These are phyloP conservation scores for Epirrhoe alternata DNA, from an alignment of 2,888 invertebrate species.

Conservation along the genomic window DNA sequence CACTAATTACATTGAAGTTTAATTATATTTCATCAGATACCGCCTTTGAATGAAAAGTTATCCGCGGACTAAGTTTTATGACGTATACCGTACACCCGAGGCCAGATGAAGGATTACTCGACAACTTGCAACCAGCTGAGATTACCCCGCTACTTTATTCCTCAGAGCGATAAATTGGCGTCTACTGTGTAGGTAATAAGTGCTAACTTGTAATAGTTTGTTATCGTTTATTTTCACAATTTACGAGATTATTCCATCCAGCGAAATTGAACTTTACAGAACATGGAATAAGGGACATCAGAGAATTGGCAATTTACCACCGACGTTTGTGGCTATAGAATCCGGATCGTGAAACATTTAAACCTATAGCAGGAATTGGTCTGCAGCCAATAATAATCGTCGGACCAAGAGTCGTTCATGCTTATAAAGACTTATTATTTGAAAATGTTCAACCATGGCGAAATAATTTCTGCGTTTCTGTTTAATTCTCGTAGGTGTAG, in stretches of 20 bases:
- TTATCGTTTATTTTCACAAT: slow-evolving; percentile 44
- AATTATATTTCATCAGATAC: slow-evolving; percentile 51
- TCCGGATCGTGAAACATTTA: slow-evolving; percentile 37
- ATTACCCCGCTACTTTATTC: slow-evolving; percentile 60
- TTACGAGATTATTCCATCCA: slow-evolving; percentile 32
- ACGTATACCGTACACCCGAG: slow-evolving; percentile 48
- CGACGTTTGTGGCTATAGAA: slow-evolving; percentile 33
- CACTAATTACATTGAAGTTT: slow-evolving; percentile 50
- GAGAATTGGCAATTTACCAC: slow-evolving; percentile 35
- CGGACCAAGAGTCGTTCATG: slow-evolving; percentile 17
- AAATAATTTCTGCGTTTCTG: slow-evolving; percentile 3
- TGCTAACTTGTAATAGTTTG: slow-evolving; percentile 45
- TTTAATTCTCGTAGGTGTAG: slow-evolving; percentile 14
- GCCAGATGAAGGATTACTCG: slow-evolving; percentile 64
- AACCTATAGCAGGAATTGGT: slow-evolving; percentile 32
- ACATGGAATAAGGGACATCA: slow-evolving; percentile 28
- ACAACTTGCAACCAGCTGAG: slow-evolving; percentile 54
- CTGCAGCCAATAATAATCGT: slow-evolving; percentile 34
- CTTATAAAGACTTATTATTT: slow-evolving; percentile 25
- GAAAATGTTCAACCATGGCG: background rate
- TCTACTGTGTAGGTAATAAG: slow-evolving; percentile 41
- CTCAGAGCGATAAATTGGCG: slow-evolving; percentile 58
- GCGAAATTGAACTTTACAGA: slow-evolving; percentile 30
- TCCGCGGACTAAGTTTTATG: slow-evolving; percentile 58
- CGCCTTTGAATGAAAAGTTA: slow-evolving; percentile 60